Conservation (phyloP, 2,797 vertebrate genomes). For the Halcyon chelicuti region DNA sequence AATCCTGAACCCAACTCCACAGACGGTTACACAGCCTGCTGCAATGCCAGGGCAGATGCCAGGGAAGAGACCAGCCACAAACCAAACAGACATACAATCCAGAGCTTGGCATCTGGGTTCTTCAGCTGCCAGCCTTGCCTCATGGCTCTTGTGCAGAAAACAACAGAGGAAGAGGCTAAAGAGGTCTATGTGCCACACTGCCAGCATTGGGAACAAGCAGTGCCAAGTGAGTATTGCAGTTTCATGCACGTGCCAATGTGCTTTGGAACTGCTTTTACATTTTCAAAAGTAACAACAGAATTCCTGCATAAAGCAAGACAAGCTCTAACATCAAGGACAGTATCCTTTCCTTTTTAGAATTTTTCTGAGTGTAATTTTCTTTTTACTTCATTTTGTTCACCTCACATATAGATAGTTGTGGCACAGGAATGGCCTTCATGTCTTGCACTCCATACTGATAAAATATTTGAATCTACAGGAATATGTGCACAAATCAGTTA, state of each 20-base stretch:
- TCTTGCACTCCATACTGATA: conserved; percentile 10
- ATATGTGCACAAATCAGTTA: background rate
- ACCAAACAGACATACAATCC: conserved; percentile 84
- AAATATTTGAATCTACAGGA: conserved; percentile 41
- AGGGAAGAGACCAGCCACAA: conserved; percentile 83
- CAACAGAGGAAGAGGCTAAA: conserved; percentile 85
- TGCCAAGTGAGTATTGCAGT: conserved; percentile 84
- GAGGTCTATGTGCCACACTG: conserved; percentile 82
- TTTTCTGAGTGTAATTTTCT: background rate
- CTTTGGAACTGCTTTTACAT: conserved; percentile 80
- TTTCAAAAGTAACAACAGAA: conserved; percentile 84
- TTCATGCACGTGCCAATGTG: conserved; percentile 78
- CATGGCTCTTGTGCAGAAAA: conserved; percentile 81
- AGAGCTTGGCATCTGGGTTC: conserved; percentile 88
- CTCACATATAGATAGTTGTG: background rate
- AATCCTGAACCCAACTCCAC: conserved; percentile 82
- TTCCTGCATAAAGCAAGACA: conserved; percentile 79
- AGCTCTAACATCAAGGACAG: conserved; percentile 67
- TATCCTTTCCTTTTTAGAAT: background rate
- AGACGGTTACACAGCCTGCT: conserved; percentile 82
- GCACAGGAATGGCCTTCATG: background rate
- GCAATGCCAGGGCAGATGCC: conserved; percentile 85
- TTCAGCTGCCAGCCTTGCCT: conserved; percentile 86
- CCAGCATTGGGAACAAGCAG: conserved; percentile 76
- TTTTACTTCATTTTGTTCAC: conserved; percentile 12